Evolutionary conservation across 2,888 invertebrate genomes (phyloP).

Genomic region (Lasius platythorax): DNA sequence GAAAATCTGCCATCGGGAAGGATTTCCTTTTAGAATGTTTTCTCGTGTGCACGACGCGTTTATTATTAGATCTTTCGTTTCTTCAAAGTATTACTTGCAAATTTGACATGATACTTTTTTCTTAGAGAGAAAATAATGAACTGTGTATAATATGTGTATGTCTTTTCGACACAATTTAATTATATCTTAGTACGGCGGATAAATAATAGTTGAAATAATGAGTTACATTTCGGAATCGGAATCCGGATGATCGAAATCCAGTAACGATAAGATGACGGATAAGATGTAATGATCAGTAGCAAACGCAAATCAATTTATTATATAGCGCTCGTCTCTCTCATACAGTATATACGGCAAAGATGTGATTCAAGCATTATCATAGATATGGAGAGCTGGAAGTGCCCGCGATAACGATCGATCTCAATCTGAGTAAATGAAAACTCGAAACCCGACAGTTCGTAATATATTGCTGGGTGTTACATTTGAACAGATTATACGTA

Average conservation of each 20-base stretch:
- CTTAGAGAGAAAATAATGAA: background rate
- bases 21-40: background rate
- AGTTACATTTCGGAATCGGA: background rate
- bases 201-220: background rate
- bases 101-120: background rate
- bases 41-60: background rate
- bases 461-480: conserved; percentile 61
- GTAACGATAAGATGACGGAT: background rate
- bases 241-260: background rate
- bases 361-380: conserved; percentile 58
- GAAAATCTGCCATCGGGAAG: background rate
- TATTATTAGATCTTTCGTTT: background rate
- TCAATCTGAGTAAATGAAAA: conserved; percentile 64
- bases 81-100: background rate
- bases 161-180: background rate
- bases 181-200: background rate
- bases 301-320: conserved; percentile 23
- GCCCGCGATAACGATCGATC: conserved; percentile 67
- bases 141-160: background rate
- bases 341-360: background rate
- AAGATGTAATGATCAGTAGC: background rate
- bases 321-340: background rate
- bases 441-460: conserved; percentile 60
- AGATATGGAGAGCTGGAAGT: conserved; percentile 49
- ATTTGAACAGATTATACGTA: conserved; percentile 62